Base-by-base conservation (phyloP, 2,797 vertebrate species). In the Myiothlypis chrysogaster region DNA sequence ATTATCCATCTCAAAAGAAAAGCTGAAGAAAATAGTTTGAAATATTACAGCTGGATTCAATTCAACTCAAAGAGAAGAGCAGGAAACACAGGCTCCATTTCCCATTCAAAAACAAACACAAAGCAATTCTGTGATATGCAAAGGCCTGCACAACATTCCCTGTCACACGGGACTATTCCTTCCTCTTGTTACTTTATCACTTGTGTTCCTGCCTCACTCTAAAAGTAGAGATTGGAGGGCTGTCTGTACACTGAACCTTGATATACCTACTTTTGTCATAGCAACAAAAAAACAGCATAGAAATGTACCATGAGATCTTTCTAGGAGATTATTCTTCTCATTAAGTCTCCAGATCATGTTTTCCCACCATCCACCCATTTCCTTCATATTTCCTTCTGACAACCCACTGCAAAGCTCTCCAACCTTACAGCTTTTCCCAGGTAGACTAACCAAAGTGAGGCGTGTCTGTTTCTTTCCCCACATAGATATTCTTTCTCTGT, bases 401-500 rank as follows among this genome's bases (percentile, higher is more conserved):
- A 75, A 46, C 1, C 8, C 23, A 27, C 8, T 47, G n/a, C 46
- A 49, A n/a, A 18, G 8, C 47, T 49, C 32, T 78, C 25, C 25
- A 65, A 23, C 14, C 4, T 56, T n/a, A 32, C 3, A 86, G 12
- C 4, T 70, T 83, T 85, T 77, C 68, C 28, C 20, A 30, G 11
- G 10, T 16, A 68, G 8, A 37, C 7, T 49, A 81, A 55, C 3
- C 8, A 64, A 55, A 12, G 23, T 49, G 21, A 81, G 6, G 5
- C 20, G 6, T 1, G 0, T 52, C 37, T 56, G 7, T 30, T 56
- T 46, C 37, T 25, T 21, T 10, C 10, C 14, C 2, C 24, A 28
- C 5, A 20, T 1, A 70, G 27, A 59, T 61, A 50, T 53, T 57
- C n/a, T 39, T 87, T 15, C 6, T 80, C 47, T 59, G 12, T 65